A percentile compares a stretch with the other conserved stretches of the same genome.
These are phyloP conservation scores for Hofmannophila pseudospretella DNA, from an alignment of 2,888 invertebrate species.

Conservation along the genomic window DNA sequence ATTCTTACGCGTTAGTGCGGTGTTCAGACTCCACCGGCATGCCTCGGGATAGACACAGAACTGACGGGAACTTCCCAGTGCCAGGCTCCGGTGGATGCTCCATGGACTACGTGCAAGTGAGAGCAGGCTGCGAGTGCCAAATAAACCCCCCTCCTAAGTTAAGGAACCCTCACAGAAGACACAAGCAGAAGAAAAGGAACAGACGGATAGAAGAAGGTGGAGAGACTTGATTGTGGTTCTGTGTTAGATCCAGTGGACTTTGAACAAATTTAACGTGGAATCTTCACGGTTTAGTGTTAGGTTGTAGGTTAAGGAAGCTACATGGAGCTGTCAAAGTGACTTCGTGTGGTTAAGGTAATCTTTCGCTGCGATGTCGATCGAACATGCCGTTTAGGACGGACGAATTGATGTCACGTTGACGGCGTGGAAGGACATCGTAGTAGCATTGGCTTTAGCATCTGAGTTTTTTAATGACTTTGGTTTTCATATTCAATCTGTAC, in stretches of 20 bases:
- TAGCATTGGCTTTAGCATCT: conserved; percentile 6
- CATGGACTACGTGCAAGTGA: conserved; percentile 88
- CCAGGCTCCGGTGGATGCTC: conserved; percentile 82
- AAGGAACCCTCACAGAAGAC: conserved; percentile 49
- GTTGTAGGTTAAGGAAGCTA: background rate
- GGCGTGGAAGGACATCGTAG: background rate
- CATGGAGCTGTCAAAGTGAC: background rate
- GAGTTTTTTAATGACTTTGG: too few relatives aligned
- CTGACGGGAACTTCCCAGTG: conserved; percentile 63
- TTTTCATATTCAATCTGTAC: too few relatives aligned
- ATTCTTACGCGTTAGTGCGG: conserved; percentile 89
- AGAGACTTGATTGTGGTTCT: conserved; percentile 52
- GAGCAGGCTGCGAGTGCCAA: conserved; percentile 91
- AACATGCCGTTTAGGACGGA: too few relatives aligned
- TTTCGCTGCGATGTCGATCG: background rate
- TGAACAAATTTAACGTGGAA: conserved; percentile 48
- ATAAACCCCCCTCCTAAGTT: conserved; percentile 79
- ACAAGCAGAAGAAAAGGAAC: conserved; percentile 55
- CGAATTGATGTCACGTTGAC: too few relatives aligned
- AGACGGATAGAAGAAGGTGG: conserved; percentile 50
- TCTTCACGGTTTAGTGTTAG: conserved; percentile 40
- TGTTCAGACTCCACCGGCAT: conserved; percentile 71
- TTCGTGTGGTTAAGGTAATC: background rate
- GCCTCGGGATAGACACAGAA: conserved; percentile 50
- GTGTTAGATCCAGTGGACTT: conserved; percentile 53